Evolutionary conservation across 1,140 invertebrate genomes (phyloP).

Genomic region (Leguminivora glycinivorella): DNA sequence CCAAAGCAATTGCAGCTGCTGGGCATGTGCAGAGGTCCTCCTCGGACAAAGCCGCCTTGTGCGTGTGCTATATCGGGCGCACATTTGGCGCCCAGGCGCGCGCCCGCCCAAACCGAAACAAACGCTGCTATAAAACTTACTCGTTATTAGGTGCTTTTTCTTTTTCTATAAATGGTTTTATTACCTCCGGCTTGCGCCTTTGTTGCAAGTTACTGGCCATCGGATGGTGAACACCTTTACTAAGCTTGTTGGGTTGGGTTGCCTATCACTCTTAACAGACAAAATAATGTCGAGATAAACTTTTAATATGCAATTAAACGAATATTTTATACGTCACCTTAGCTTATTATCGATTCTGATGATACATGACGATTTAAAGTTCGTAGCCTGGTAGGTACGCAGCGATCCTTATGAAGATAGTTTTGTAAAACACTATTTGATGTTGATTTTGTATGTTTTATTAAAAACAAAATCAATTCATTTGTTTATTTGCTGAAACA

Average conservation of each 20-base stretch:
- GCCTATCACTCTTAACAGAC: neutral
- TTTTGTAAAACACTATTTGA: too few species aligned
- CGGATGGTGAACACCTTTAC: neutral
- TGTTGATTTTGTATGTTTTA: too few species aligned
- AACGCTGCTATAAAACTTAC: conserved; percentile 26
- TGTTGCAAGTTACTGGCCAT: conserved; percentile 1
- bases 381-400: too few species aligned
- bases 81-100: conserved; percentile 39
- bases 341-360: too few species aligned
- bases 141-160: conserved; percentile 18
- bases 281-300: too few species aligned
- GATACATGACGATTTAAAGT: too few species aligned
- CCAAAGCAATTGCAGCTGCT: conserved; percentile 11
- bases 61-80: conserved; percentile 26
- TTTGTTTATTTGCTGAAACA: too few species aligned
- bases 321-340: too few species aligned
- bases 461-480: too few species aligned
- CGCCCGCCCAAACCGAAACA: conserved; percentile 42
- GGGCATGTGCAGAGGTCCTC: conserved; percentile 23
- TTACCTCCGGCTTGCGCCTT: conserved; percentile 1
- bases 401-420: too few species aligned
- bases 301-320: too few species aligned
- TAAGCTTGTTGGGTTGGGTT: neutral
- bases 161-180: conserved; percentile 28
- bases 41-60: conserved; percentile 22